These are phyloP conservation scores for Tetranychus piercei DNA, from an alignment of 2,888 invertebrate genomes.

Conservation along the genomic window DNA sequence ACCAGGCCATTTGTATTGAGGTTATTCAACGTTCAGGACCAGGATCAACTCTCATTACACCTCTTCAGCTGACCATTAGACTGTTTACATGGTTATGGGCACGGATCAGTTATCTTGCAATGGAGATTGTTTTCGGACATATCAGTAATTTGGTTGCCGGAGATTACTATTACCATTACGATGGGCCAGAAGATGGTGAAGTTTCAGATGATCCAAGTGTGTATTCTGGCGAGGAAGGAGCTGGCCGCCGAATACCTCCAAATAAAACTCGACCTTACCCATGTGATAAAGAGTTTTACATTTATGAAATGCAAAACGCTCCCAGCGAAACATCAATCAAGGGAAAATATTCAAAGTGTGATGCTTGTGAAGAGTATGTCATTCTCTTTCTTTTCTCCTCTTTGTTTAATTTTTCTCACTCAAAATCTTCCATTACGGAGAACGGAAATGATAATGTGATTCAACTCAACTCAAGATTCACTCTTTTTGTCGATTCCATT, in stretches of 20 bases:
- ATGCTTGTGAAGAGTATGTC: constrained; percentile 17
- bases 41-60: constrained; percentile 26
- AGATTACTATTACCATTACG: neutral
- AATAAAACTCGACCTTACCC: constrained; percentile 59
- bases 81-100: constrained; percentile 27
- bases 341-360: constrained; percentile 14
- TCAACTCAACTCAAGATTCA: too few species aligned
- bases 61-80: constrained; percentile 27
- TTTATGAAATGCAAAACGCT: constrained; percentile 37
- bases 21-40: constrained; percentile 28
- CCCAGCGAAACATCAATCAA: constrained; percentile 9
- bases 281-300: constrained; percentile 57
- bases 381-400: neutral
- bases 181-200: neutral
- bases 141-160: neutral
- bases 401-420: neutral
- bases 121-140: constrained; percentile 9
- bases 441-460: too few species aligned
- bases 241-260: constrained; percentile 8
- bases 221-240: neutral
- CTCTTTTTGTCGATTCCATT: too few species aligned
- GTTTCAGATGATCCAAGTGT: neutral
- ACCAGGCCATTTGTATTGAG: constrained; percentile 68
- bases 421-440: neutral
- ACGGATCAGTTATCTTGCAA: constrained; percentile 6